A percentile compares a stretch with the other conserved stretches of the same genome.
phyloP scores from a whole-genome alignment of 2,888 invertebrate genomes.

The Oligia fasciuncula region DNA sequence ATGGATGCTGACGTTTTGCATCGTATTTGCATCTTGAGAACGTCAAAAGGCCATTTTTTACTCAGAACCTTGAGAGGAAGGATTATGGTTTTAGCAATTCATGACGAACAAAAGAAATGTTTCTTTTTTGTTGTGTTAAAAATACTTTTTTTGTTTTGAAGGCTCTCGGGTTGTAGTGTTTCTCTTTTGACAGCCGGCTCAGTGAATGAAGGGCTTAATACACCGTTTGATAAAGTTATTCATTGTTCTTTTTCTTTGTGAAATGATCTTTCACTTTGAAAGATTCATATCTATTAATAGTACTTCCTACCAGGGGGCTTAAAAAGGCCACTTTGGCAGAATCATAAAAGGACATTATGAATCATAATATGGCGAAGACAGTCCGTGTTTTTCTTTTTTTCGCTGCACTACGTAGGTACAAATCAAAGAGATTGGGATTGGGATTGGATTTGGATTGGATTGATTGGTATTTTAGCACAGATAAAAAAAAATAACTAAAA shows the following conservation, averaged over 20 bases:
- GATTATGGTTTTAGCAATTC: conserved; percentile 58
- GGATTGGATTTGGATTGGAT: no score
- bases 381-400: no score
- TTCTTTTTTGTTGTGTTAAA: conserved; percentile 34
- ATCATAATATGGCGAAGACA: no score
- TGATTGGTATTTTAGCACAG: no score
- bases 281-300: conserved; percentile 3
- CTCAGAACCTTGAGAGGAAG: conserved; percentile 33
- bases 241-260: conserved; percentile 23
- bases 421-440: no score
- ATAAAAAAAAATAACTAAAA: no score
- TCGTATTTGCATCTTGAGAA: conserved; percentile 56
- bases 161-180: conserved; percentile 21
- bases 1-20: conserved; percentile 47
- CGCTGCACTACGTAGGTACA: no score
- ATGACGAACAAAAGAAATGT: conserved; percentile 48
- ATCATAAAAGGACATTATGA: no score
- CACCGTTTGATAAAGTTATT: conserved; percentile 30
- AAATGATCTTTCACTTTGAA: conserved; percentile 3
- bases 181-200: conserved; percentile 28
- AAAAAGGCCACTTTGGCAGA: no score
- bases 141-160: conserved; percentile 23
- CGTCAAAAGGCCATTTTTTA: conserved; percentile 42
- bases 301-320: neutral
- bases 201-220: conserved; percentile 7